phyloP scores from a whole-genome alignment of 2,888 invertebrate genomes.

The Eupithecia insigniata region DNA sequence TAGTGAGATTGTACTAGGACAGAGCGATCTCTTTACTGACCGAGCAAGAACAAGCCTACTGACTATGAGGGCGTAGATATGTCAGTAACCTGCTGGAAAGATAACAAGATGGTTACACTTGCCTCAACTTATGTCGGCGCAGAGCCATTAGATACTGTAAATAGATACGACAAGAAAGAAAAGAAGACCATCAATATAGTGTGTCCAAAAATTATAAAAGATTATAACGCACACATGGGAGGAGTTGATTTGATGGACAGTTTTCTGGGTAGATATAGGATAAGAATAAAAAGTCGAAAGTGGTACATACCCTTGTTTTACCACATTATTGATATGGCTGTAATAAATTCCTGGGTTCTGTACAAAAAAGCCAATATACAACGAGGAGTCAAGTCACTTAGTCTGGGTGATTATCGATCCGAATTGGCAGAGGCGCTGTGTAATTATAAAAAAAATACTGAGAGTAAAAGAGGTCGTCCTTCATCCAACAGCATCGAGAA shows the following conservation, averaged over 20 bases:
- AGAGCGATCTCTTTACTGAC: too few relatives aligned
- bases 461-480: constrained; percentile 6
- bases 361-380: constrained; percentile 17
- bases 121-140: constrained; percentile 4
- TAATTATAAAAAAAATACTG: constrained; percentile 4
- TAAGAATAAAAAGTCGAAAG: constrained; percentile 20
- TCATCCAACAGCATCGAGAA: constrained; percentile 8
- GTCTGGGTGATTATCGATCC: constrained; percentile 19
- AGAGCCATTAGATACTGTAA: background rate
- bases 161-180: constrained; percentile 1
- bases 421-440: constrained; percentile 17
- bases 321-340: constrained; percentile 16
- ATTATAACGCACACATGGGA: background rate
- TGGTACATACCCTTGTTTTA: constrained; percentile 23
- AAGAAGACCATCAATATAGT: background rate
- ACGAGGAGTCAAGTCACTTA: constrained; percentile 1
- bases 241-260: constrained; percentile 32
- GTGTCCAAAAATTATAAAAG: constrained; percentile 7
- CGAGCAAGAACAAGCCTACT: too few relatives aligned
- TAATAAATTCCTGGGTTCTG: constrained; percentile 21
- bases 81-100: constrained; percentile 5
- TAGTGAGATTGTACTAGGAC: too few relatives aligned
- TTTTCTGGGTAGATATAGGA: constrained; percentile 16
- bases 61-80: constrained; percentile 12
- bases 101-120: background rate